Evolutionary conservation across 92 coral and sea anemone genomes (phyloP).

Genomic region (Plumapathes pennacea): DNA sequence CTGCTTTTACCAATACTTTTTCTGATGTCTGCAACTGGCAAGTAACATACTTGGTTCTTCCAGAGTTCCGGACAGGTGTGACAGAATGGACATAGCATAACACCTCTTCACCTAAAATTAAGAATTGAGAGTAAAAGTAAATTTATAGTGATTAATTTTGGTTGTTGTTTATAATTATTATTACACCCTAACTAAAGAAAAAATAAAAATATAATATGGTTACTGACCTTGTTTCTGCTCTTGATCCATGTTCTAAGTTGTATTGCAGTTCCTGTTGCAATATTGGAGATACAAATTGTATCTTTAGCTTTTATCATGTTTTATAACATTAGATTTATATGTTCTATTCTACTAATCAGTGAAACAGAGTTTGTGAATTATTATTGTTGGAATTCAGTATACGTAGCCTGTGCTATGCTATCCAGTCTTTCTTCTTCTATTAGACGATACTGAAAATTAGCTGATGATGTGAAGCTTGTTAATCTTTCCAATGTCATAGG

Average conservation of each 20-base stretch:
- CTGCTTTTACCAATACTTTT: slow-evolving; percentile 20
- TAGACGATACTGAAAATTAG: slow-evolving; percentile 21
- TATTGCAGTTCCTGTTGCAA: slow-evolving; percentile 1
- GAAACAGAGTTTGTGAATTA: too few species aligned
- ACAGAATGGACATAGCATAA: slow-evolving; percentile 32
- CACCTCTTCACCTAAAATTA: slow-evolving; percentile 18
- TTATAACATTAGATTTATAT: too few species aligned
- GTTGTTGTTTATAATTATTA: too few species aligned
- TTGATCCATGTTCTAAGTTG: too few species aligned
- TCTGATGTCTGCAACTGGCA: slow-evolving; percentile 38
- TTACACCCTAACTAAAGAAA: too few species aligned
- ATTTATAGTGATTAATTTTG: too few species aligned
- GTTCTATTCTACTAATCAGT: too few species aligned
- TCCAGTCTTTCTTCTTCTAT: too few species aligned
- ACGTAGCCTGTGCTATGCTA: slow-evolving; percentile 16
- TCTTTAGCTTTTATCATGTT: neutral
- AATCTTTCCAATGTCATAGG: slow-evolving; percentile 40
- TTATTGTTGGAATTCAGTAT: slow-evolving; percentile 5
- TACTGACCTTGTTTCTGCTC: too few species aligned
- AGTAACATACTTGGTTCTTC: slow-evolving; percentile 9
- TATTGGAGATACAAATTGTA: neutral
- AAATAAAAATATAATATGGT: too few species aligned
- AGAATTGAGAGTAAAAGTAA: too few species aligned
- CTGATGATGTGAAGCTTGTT: slow-evolving; percentile 21
- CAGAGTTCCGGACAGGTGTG: slow-evolving; percentile 1